Evolutionary conservation across 2,797 vertebrate genomes (phyloP).

Genomic region (Austrolebias charrua): DNA sequence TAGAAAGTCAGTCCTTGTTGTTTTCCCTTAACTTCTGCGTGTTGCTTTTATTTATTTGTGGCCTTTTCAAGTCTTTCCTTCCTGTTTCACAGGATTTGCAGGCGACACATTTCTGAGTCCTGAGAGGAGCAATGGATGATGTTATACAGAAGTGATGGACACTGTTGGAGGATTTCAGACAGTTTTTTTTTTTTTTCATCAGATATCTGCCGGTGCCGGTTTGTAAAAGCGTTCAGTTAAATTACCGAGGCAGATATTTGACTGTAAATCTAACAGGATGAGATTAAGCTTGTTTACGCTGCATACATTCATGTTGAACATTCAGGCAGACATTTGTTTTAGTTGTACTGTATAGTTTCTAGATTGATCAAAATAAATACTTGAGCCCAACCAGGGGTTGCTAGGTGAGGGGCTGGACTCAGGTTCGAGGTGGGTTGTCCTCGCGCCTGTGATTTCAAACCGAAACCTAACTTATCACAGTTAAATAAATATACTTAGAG

Average conservation of each 20-base stretch:
- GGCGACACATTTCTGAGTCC: slow-evolving; percentile 62
- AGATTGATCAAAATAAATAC: too few species aligned
- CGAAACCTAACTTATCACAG: too few species aligned
- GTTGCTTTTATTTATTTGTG: not conserved
- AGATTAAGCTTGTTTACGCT: too few species aligned
- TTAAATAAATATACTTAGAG: too few species aligned
- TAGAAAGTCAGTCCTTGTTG: not conserved
- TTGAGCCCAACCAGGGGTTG: too few species aligned
- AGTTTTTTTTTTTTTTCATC: not conserved
- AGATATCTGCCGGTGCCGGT: slow-evolving; percentile 10
- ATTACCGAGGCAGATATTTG: not conserved
- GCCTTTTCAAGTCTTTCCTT: slow-evolving; percentile 13
- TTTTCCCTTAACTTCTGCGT: not conserved
- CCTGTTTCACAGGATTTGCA: slow-evolving; percentile 47
- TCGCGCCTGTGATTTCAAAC: too few species aligned
- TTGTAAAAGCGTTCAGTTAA: slow-evolving; percentile 6
- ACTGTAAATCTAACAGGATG: too few species aligned
- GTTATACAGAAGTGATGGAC: slow-evolving; percentile 6
- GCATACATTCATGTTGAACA: too few species aligned
- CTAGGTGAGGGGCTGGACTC: too few species aligned
- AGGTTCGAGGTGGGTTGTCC: too few species aligned
- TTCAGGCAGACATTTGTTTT: too few species aligned
- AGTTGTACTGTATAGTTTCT: too few species aligned
- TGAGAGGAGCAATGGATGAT: slow-evolving; percentile 22
- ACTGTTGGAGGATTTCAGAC: slow-evolving; percentile 16